Conservation (phyloP, 2,888 invertebrate species). For the Brachypterus glaber region DNA sequence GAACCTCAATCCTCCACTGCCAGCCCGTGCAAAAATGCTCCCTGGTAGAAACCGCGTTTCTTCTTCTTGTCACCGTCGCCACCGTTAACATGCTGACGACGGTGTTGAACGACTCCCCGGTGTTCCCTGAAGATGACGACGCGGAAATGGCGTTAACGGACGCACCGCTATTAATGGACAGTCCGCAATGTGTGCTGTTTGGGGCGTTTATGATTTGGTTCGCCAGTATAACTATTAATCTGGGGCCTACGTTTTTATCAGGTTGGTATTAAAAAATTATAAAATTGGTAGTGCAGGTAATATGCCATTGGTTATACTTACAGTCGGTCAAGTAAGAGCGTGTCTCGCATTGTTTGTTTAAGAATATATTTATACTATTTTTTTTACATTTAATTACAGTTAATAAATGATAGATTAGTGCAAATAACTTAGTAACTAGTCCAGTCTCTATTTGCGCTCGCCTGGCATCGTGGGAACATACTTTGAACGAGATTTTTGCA, state of each 20-base stretch:
- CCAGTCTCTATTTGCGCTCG: background rate
- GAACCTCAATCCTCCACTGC: constrained; percentile 69
- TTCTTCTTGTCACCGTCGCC: constrained; percentile 79
- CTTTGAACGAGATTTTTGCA: too few relatives aligned
- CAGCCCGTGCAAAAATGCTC: constrained; percentile 80
- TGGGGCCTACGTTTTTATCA: constrained; percentile 79
- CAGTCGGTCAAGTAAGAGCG: too few relatives aligned
- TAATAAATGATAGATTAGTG: too few relatives aligned
- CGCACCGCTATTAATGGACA: constrained; percentile 63
- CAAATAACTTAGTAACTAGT: too few relatives aligned
- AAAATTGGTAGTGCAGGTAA: too few relatives aligned
- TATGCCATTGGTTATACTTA: constrained; percentile 1
- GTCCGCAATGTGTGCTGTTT: constrained; percentile 82
- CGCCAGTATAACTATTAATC: constrained; percentile 80
- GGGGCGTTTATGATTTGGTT: constrained; percentile 93
- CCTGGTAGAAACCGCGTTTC: constrained; percentile 78
- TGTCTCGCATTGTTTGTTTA: too few relatives aligned
- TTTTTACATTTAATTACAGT: too few relatives aligned
- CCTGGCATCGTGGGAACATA: too few relatives aligned
- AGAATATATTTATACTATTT: too few relatives aligned
- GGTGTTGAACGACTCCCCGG: constrained; percentile 75
- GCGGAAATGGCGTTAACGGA: constrained; percentile 52
- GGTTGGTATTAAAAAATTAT: constrained; percentile 44
- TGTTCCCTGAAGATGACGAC: constrained; percentile 71
- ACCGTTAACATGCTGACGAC: constrained; percentile 86